Conservation (phyloP, 23 tunicate genomes). For the Styela clava region DNA sequence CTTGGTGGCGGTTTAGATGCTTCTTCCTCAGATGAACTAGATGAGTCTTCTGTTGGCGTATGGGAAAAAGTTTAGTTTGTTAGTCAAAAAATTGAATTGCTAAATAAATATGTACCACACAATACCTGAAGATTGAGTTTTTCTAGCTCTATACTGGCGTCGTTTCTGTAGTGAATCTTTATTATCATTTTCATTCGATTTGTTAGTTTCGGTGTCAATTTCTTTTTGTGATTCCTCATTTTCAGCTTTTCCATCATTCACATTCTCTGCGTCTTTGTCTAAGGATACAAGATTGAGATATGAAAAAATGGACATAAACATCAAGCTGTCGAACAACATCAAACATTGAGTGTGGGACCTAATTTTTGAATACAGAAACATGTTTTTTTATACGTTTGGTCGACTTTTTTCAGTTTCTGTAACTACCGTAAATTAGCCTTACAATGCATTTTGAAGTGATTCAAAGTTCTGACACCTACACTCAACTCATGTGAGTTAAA, state of each 20-base stretch:
- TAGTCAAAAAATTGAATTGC: not conserved
- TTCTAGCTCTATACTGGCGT: constrained; percentile 13
- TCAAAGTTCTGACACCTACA: too few relatives aligned
- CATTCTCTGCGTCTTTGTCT: not conserved
- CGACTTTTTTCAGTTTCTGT: too few relatives aligned
- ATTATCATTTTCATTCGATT: constrained; percentile 6
- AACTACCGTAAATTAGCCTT: too few relatives aligned
- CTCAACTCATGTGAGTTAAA: too few relatives aligned
- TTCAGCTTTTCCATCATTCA: constrained; percentile 1
- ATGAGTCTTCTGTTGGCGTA: not conserved
- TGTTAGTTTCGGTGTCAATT: not conserved
- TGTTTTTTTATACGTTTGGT: too few relatives aligned
- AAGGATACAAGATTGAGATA: too few relatives aligned
- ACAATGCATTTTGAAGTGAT: too few relatives aligned
- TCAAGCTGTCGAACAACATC: too few relatives aligned
- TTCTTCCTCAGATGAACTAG: constrained; percentile 18
- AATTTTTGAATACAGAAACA: too few relatives aligned
- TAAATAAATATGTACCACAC: not conserved
- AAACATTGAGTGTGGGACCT: too few relatives aligned
- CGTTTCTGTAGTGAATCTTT: constrained; percentile 18
- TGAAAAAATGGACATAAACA: too few relatives aligned
- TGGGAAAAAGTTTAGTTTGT: not conserved
- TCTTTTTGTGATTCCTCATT: not conserved
- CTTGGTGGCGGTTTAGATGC: not conserved
- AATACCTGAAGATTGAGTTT: constrained; percentile 30